These are phyloP conservation scores for Holcopasites calliopsidis DNA, from an alignment of 1,140 invertebrate species.

Conservation along the genomic window DNA sequence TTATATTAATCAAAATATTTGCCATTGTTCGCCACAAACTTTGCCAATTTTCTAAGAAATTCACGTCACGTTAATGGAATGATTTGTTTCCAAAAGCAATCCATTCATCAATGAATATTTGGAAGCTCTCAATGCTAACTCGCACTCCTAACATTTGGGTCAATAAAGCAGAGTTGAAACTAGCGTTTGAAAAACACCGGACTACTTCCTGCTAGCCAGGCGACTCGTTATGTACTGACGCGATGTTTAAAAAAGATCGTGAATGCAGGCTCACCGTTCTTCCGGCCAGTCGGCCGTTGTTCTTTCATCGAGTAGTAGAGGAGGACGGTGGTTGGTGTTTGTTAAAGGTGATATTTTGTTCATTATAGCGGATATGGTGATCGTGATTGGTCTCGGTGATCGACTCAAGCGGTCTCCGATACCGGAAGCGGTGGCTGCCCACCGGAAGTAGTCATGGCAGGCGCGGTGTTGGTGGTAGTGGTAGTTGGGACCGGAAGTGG, in stretches of 20 bases:
- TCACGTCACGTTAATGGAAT: no score
- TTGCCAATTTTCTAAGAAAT: no score
- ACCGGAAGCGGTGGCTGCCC: constrained; percentile 75
- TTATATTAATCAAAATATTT: no score
- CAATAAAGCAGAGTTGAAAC: no score
- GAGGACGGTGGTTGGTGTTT: constrained; percentile 51
- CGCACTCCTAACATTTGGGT: no score
- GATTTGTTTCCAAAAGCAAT: no score
- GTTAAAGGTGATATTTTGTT: constrained; percentile 47
- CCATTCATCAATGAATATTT: no score
- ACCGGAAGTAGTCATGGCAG: constrained; percentile 78
- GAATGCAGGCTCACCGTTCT: constrained; percentile 74
- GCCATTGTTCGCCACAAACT: no score
- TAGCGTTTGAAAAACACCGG: no score
- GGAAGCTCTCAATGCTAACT: no score
- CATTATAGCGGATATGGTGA: constrained; percentile 62
- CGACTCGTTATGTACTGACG: not conserved
- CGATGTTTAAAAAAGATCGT: constrained; percentile 40
- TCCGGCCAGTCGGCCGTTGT: constrained; percentile 69
- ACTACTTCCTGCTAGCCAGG: constrained; percentile 33
- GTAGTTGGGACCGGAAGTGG: constrained; percentile 77
- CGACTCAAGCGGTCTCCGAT: constrained; percentile 78
- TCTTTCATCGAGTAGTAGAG: constrained; percentile 71
- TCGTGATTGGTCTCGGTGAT: constrained; percentile 63
- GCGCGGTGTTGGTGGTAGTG: constrained; percentile 72